Evolutionary conservation across 1,140 invertebrate genomes (phyloP), one percentile per base, ranked within the genome.

Genomic region (Paracyclopina nana): DNA sequence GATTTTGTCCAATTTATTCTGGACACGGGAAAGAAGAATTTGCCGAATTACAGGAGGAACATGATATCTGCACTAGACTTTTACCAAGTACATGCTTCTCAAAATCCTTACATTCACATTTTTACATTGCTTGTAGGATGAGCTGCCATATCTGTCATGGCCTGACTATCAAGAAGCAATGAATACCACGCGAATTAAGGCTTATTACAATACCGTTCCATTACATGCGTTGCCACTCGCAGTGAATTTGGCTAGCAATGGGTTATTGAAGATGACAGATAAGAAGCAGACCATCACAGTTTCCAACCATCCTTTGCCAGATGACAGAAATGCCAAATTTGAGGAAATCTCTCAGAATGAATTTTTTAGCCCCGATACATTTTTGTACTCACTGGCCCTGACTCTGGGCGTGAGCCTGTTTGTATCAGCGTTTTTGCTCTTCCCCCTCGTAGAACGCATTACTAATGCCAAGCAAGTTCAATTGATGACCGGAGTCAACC

Each of bases 401-500:
- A n/a, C 34, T 20, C 34, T 16, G 20, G 34, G 34, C 34, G 20
- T 38, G 34, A 20, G 34, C 20, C n/a, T 38, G 4, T 20, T 38
- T 20, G 28, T 48, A 2, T 25, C 46, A 2, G 20, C 22, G 25
- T 48, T 48, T 48, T 9, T 48, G 24, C 25, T 48, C 3, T 48
- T 48, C 26, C 46, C 46, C 2, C 46, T 48, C 16, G 8, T 26
- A 16, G 46, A 48, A 16, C 2, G 46, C 3, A 20, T 28, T 3
- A 27, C 46, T n/a, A 29, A 20, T 40, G 46, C 46, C 3, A 48
- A 48, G 22, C 46, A 48, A 30, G 46, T 48, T 30, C 46, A 48
- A 28, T 16, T 48, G 9, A 48, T 48, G 46, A 29, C 46, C 3
- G 46, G 46, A 27, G 16, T 48, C 9, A 11, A 25, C 27, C 46